Base-by-base conservation (phyloP, 2,113 vertebrate genomes). In the Oophaga pumilio region DNA sequence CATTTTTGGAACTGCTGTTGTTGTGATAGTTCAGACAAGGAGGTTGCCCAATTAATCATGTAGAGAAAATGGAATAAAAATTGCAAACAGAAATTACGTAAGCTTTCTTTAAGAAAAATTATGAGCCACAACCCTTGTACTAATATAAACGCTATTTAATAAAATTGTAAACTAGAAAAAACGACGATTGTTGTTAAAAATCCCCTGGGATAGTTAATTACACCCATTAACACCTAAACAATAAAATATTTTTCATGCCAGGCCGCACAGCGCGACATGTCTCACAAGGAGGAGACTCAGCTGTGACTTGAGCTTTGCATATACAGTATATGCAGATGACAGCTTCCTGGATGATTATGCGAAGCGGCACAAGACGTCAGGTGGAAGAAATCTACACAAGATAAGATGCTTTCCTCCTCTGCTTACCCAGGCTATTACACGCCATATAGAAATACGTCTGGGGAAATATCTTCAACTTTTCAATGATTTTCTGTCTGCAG, bases 401-500 rank as follows among this genome's bases (percentile, higher is more conserved):
- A 88, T 88, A 83, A 88, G 79, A 84, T 77, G 71, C 81, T 77
- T 84, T 66, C 73, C 87, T 76, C 49, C 52, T 76, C 69, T 88
- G 49, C 87, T 88, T 88, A 84, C 73, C 81, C 71, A 66, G 81
- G 71, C 87, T 88, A 88, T 88, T 88, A 88, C 81, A 83, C 73
- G 77, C 80, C 87, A 88, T 77, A 83, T 77, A 84, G 87, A 88
- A 88, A 88, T 52, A 88, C 28, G 81, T 84, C 87, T 88, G 50
- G 87, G 87, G 87, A 88, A 88, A 88, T 88, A 88, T 88, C 87
- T 84, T 88, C 87, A 88, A 76, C 81, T 88, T 83, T 88, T 84
- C 87, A 88, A 88, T 88, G 87, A 88, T 88, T 88, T 88, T 77
- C 87, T 88, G 87, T 88, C 87, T 84, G 87, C 71, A 66, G 81